A percentile compares a stretch with the other conserved stretches of the same genome.
phyloP scores from a whole-genome alignment of 2,888 invertebrate genomes.

The Torymus texanus region DNA sequence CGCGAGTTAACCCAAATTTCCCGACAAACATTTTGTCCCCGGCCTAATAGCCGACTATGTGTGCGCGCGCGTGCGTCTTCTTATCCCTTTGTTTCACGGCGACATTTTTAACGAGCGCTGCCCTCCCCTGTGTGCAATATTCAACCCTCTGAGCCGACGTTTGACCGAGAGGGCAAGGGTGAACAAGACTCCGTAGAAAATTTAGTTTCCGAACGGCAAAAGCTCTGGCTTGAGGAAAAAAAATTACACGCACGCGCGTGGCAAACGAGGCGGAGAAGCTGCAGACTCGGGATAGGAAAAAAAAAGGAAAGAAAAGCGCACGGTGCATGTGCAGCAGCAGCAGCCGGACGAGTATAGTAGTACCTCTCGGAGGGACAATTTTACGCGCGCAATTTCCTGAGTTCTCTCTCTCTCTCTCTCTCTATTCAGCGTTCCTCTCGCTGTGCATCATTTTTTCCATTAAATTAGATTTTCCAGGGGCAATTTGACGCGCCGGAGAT shows the following conservation, averaged over 20 bases:
- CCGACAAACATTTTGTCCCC: neutral
- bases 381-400: constrained; percentile 41
- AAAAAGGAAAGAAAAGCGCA: neutral
- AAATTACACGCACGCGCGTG: neutral
- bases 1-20: constrained; percentile 28
- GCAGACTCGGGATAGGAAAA: neutral
- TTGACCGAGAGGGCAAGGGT: neutral
- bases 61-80: neutral
- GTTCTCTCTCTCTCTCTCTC: neutral
- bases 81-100: constrained; percentile 17
- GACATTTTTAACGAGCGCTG: constrained; percentile 30
- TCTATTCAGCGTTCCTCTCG: constrained; percentile 12
- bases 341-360: constrained; percentile 19
- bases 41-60: neutral
- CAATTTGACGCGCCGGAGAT: constrained; percentile 39
- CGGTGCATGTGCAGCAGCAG: neutral
- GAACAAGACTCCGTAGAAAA: neutral
- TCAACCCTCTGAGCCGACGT: neutral
- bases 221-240: constrained; percentile 22
- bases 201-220: constrained; percentile 9
- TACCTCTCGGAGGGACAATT: constrained; percentile 50
- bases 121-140: constrained; percentile 10
- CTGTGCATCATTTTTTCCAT: constrained; percentile 32
- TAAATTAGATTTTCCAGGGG: constrained; percentile 49
- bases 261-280: neutral